Conservation (phyloP, 2,113 vertebrate genomes). For the Muntiacus reevesi region DNA sequence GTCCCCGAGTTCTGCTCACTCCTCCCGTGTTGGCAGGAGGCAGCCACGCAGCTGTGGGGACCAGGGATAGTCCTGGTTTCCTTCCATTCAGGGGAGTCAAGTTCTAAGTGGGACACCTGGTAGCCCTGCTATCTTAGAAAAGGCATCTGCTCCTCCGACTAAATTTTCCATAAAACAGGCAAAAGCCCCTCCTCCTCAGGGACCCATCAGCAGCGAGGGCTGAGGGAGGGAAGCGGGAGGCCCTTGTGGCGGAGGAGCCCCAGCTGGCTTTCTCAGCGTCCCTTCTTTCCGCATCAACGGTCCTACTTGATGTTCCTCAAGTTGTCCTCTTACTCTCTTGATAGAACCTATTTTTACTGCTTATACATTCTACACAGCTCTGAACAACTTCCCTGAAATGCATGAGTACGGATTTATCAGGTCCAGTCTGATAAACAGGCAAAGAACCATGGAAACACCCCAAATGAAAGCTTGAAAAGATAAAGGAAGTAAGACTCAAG, state of each 20-base stretch:
- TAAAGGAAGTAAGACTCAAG: background rate
- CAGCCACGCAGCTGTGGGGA: rapidly evolving
- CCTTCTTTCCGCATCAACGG: rapidly evolving
- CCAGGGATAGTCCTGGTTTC: background rate
- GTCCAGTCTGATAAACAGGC: background rate
- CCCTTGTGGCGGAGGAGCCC: background rate
- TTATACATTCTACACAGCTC: background rate
- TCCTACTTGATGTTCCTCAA: rapidly evolving
- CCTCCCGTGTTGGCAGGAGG: rapidly evolving
- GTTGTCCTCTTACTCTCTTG: too few species aligned
- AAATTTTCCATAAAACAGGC: background rate
- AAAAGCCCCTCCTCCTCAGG: background rate
- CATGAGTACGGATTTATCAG: background rate
- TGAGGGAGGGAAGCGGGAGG: rapidly evolving
- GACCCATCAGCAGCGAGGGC: rapidly evolving
- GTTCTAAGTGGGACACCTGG: background rate
- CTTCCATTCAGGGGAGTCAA: background rate
- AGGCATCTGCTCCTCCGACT: background rate
- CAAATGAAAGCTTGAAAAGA: background rate
- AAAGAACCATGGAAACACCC: background rate
- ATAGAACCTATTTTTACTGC: background rate
- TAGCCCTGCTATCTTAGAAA: background rate
- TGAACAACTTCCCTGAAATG: background rate
- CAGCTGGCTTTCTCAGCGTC: rapidly evolving
- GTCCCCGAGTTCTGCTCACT: background rate